phyloP scores from a whole-genome alignment of 2,888 invertebrate genomes.

The Stenoptilia bipunctidactyla region DNA sequence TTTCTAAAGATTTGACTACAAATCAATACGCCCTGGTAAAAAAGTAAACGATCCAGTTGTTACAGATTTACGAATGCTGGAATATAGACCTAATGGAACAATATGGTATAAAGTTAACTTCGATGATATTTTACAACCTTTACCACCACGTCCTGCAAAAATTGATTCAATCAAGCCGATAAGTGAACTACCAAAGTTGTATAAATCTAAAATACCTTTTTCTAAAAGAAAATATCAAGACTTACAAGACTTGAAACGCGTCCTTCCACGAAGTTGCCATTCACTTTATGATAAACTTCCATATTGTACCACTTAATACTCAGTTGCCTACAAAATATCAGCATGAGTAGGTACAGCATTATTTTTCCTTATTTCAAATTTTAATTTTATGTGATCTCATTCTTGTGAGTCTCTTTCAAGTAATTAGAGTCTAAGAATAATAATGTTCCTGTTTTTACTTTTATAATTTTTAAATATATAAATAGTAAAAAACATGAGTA shows the following conservation, averaged over 20 bases:
- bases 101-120: conserved; percentile 9
- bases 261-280: conserved; percentile 17
- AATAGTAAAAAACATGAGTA: not conserved
- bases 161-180: conserved; percentile 14
- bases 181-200: conserved; percentile 15
- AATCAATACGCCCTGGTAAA: conserved; percentile 15
- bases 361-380: not conserved
- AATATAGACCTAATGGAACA: conserved; percentile 15
- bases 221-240: conserved; percentile 17
- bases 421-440: not conserved
- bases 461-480: not conserved
- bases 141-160: conserved; percentile 12
- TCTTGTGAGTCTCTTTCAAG: not conserved
- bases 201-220: conserved; percentile 17
- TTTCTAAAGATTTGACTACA: conserved; percentile 10
- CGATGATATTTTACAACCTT: conserved; percentile 12
- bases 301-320: too few relatives aligned
- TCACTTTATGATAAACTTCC: conserved; percentile 18
- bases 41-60: conserved; percentile 12
- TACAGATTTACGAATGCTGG: too few relatives aligned
- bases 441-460: not conserved
- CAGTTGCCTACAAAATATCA: too few relatives aligned
- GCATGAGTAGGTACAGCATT: too few relatives aligned
- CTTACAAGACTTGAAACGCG: conserved; percentile 19
- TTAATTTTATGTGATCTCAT: not conserved